A percentile compares a stretch with the other conserved stretches of the same genome.
phyloP scores from a whole-genome alignment of 2,888 invertebrate species.

The Platycheirus albimanus region DNA sequence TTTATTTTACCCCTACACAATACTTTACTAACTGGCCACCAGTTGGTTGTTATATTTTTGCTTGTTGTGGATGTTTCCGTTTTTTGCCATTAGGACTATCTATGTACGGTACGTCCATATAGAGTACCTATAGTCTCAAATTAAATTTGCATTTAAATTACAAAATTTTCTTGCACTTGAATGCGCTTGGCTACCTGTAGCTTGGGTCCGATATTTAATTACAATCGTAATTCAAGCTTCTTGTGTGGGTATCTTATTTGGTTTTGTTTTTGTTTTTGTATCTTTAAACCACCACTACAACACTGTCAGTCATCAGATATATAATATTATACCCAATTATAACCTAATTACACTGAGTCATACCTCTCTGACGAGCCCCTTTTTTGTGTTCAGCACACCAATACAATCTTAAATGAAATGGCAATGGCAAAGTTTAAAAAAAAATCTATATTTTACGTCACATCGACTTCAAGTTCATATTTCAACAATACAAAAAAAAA shows the following conservation, averaged over 20 bases:
- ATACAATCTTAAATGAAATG: slow-evolving; percentile 17
- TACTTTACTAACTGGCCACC: not conserved
- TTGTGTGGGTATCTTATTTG: not conserved
- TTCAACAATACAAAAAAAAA: slow-evolving; percentile 54
- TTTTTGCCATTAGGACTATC: not conserved
- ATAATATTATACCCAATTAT: slow-evolving; percentile 13
- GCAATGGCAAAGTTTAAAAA: too few species aligned
- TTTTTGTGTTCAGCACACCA: slow-evolving; percentile 25
- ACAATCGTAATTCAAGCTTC: slow-evolving; percentile 24
- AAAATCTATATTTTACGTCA: slow-evolving; percentile 59
- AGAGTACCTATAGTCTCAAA: slow-evolving; percentile 5
- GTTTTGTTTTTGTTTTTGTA: not conserved
- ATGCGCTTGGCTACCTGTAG: slow-evolving; percentile 8
- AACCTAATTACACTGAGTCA: slow-evolving; percentile 62
- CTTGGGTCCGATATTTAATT: slow-evolving; percentile 48
- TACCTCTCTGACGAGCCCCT: slow-evolving; percentile 61
- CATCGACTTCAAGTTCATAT: slow-evolving; percentile 59
- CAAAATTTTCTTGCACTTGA: slow-evolving; percentile 25
- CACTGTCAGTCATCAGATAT: slow-evolving; percentile 11
- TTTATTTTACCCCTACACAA: not conserved
- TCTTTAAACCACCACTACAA: not conserved
- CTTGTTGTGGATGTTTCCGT: not conserved
- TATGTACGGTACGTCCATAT: not conserved
- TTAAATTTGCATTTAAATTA: slow-evolving; percentile 26
- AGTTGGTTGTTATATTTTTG: slow-evolving; percentile 6